Evolutionary conservation across 1,140 invertebrate species (phyloP).

Genomic region (Ruditapes philippinarum): DNA sequence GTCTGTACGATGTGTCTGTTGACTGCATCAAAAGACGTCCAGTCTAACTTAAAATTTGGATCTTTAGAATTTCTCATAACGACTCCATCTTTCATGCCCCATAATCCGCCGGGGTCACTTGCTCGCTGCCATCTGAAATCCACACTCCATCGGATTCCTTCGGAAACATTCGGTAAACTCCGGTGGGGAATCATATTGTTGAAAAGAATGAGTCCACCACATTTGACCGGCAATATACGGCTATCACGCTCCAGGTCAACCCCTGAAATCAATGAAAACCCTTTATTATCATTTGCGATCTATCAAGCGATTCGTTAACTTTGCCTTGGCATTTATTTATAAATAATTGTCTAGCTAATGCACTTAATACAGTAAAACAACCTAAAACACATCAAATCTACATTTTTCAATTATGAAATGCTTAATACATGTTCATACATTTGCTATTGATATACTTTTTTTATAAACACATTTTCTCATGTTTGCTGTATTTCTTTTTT

Average conservation of each 20-base stretch:
- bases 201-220: slow-evolving; percentile 83
- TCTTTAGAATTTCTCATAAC: slow-evolving; percentile 79
- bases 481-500: too few species aligned
- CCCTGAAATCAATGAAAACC: too few species aligned
- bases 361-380: too few species aligned
- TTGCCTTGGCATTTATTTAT: too few species aligned
- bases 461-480: too few species aligned
- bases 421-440: too few species aligned
- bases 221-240: slow-evolving; percentile 76
- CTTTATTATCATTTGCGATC: too few species aligned
- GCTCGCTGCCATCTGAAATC: slow-evolving; percentile 84
- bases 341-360: too few species aligned
- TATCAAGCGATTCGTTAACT: too few species aligned
- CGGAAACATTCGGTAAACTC: slow-evolving; percentile 82
- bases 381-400: too few species aligned
- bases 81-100: slow-evolving; percentile 82
- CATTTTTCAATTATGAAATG: too few species aligned
- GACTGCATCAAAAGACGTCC: slow-evolving; percentile 81
- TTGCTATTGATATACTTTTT: too few species aligned
- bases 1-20: slow-evolving; percentile 74
- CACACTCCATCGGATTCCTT: slow-evolving; percentile 83
- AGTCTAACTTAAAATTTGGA: slow-evolving; percentile 80
- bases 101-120: slow-evolving; percentile 78
- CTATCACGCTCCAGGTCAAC: slow-evolving; percentile 75
- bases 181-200: slow-evolving; percentile 85